A percentile compares a stretch with the other conserved stretches of the same genome.
These are phyloP conservation scores for Sciaenops ocellatus DNA, from an alignment of 2,797 vertebrate genomes.

Conservation along the genomic window DNA sequence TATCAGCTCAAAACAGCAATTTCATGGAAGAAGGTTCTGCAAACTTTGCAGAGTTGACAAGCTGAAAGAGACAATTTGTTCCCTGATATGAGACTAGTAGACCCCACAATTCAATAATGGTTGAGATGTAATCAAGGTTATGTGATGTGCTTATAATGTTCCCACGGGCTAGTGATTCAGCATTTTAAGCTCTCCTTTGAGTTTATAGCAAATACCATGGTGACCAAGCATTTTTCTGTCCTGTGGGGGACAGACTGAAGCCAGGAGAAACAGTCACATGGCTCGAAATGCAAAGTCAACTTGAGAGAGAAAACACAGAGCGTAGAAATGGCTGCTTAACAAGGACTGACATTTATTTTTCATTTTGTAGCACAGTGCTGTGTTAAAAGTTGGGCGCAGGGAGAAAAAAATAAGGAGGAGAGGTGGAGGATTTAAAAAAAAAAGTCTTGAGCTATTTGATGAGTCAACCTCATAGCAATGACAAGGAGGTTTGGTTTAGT, in stretches of 20 bases:
- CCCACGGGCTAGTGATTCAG: slow-evolving; percentile 62
- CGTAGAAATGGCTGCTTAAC: slow-evolving; percentile 29
- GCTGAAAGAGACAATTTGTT: slow-evolving; percentile 58
- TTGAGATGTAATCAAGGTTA: slow-evolving; percentile 68
- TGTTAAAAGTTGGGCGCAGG: slow-evolving; percentile 30
- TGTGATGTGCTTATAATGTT: slow-evolving; percentile 42
- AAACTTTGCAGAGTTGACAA: slow-evolving; percentile 53
- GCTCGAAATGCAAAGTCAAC: slow-evolving; percentile 47
- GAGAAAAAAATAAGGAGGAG: slow-evolving; percentile 24
- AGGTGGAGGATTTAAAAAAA: slow-evolving; percentile 18
- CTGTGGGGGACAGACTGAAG: slow-evolving; percentile 55
- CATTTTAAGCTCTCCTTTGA: slow-evolving; percentile 50
- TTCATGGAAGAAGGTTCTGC: slow-evolving; percentile 29
- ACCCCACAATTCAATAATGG: slow-evolving; percentile 50
- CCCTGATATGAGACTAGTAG: slow-evolving; percentile 51
- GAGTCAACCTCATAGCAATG: slow-evolving; percentile 61
- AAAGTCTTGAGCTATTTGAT: slow-evolving; percentile 54
- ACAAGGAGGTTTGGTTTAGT: slow-evolving; percentile 53
- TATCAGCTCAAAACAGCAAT: slow-evolving; percentile 48
- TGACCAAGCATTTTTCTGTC: slow-evolving; percentile 68
- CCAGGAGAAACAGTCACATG: slow-evolving; percentile 60
- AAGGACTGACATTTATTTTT: slow-evolving; percentile 14
- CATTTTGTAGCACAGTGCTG: neutral
- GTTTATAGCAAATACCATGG: slow-evolving; percentile 45
- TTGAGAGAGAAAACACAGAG: slow-evolving; percentile 38